Base-by-base conservation (phyloP, 2,113 vertebrate species). In the Pongo pygmaeus region DNA sequence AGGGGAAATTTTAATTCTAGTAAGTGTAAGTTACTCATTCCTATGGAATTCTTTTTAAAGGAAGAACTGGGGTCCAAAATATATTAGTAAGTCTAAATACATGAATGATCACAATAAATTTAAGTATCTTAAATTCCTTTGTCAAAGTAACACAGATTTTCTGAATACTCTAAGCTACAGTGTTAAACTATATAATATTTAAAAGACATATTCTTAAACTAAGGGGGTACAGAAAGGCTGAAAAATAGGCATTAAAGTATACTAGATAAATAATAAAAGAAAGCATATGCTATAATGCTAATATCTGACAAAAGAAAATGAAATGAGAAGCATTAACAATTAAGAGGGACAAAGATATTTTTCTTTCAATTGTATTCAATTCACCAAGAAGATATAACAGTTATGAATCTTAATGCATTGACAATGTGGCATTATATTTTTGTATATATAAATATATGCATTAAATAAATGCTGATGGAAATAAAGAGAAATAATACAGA, bases 11-110 rank as follows among this genome's bases (percentile, higher is more conserved):
- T 72, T 88, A 12, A 88, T 91, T 92, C 22, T 72, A 40, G n/a
- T 67, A 78, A 89, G 86, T 50, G 17, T 38, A 92, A 74, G 18
- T 75, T 94, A 94, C 13, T 97, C 23, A 69, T 78, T 87, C 14
- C 27, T 61, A 52, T 59, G n/a, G n/a, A 84, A 43, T 43, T 78
- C n/a, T 72, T 93, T 87, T 91, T 48, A 80, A 94, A 97, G 35
- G 40, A 52, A 52, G 12, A 97, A 92, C 17, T 84, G 46, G 32
- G 70, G 13, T 64, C 84, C 17, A 12, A 61, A 87, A 92, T 64
- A 81, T 27, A 80, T 50, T 1, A 50, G 3, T 86, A 95, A 96
- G 52, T 89, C 84, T 25, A 93, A 92, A 17, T 52, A n/a, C 48
- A 84, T 40, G 57, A 83, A 40, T 48, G 43, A 74, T 69, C 52